Evolutionary conservation across 2,113 vertebrate genomes (phyloP), one percentile per base, ranked within the genome.

Genomic region (Clupea harengus): DNA sequence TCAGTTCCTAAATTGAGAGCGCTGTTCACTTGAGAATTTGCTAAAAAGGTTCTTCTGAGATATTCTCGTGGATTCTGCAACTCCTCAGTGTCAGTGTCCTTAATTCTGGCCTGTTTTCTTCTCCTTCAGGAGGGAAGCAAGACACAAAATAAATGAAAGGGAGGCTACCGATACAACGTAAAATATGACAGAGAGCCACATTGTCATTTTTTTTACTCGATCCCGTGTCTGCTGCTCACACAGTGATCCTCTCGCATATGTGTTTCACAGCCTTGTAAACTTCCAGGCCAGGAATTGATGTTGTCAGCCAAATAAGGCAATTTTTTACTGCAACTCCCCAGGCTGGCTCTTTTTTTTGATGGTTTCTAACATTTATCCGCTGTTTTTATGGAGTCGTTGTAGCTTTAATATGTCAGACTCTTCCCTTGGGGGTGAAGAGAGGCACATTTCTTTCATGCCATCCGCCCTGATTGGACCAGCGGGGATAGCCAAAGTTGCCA

Each of bases 241-340:
- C 5, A 72, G 20, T 67, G 83, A 84, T 45, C 20, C 39, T n/a
- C 83, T 72, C 83, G 88, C 85, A 88, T 44, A 84, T 89, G 85
- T 89, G 87, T 88, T 91, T 91, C 89, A 89, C 54, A 82, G 80
- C 60, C 88, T 82, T 85, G 83, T 87, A 89, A 91, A 89, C 52
- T 88, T 46, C 84, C 11, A 45, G 81, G 85, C 86, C 87, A 88
- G 82, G 84, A 89, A 89, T 85, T 83, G 81, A 88, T 86, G 67
- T 86, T 87, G 83, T 90, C 87, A 86, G 83, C 85, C 90, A 90
- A 90, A 89, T 90, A 91, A 92, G 78, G 87, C 83, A 67, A 50
- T 89, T 87, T 89, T 87, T 89, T 87, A 85, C 81, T 89, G 49
- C 44, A 72, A 80, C 81, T 52, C 83, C 45, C 22, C 45, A 44